Percentiles rank a stretch among this genome's conserved stretches.
Evolutionary conservation across 2,888 invertebrate genomes (phyloP).

Genomic region (Rhagophthalmus giganteus): DNA sequence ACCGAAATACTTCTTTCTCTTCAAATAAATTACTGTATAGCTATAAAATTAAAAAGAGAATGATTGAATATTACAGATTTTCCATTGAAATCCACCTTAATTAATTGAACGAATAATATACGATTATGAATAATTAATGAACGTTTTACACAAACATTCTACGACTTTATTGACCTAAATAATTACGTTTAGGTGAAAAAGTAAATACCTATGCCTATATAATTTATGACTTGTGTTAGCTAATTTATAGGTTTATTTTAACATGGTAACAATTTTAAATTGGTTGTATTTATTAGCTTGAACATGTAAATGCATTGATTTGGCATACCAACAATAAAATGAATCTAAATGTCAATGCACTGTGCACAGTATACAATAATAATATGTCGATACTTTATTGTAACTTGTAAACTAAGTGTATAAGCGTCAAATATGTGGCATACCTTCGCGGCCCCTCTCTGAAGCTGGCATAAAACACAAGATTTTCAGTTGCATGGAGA

Average conservation of each 20-base stretch:
- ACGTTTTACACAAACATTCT: too few species aligned
- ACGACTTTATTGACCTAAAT: not conserved
- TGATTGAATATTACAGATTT: too few species aligned
- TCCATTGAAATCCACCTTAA: too few species aligned
- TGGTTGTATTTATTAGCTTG: not conserved
- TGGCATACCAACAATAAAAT: constrained; percentile 54
- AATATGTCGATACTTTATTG: not conserved
- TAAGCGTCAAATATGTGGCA: constrained; percentile 48
- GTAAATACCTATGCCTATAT: too few species aligned
- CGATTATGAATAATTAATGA: too few species aligned
- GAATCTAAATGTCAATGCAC: constrained; percentile 32
- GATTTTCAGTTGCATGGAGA: constrained; percentile 51
- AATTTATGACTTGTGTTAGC: too few species aligned
- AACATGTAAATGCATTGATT: constrained; percentile 49
- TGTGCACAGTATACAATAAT: constrained; percentile 31
- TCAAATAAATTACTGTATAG: too few species aligned
- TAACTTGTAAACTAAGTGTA: constrained; percentile 36
- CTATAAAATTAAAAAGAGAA: too few species aligned
- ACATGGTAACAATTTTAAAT: not conserved
- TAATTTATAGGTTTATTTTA: too few species aligned
- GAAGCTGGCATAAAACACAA: constrained; percentile 64
- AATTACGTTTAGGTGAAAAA: not conserved
- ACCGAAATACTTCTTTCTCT: too few species aligned
- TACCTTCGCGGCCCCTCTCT: constrained; percentile 65
- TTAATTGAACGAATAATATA: too few species aligned